A percentile compares a stretch with the other conserved stretches of the same genome.
Evolutionary conservation across 2,113 vertebrate species (phyloP).

Genomic region (Upupa epops): DNA sequence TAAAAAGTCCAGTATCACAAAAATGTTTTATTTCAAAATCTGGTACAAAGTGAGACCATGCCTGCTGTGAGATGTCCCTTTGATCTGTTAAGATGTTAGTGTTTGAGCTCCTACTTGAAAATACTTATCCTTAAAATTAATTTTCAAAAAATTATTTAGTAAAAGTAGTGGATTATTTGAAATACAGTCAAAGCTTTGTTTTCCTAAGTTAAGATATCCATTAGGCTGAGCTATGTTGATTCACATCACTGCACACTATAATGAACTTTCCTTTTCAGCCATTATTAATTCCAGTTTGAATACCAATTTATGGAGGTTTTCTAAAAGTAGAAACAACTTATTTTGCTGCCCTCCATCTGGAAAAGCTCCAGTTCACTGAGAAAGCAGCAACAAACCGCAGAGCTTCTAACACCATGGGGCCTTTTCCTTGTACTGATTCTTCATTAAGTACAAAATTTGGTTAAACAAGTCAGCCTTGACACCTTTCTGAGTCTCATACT

Average conservation of each 20-base stretch:
- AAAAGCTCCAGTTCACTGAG: not conserved
- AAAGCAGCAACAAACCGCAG: not conserved
- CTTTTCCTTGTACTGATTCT: not conserved
- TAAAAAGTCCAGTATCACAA: not conserved
- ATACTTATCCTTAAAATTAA: not conserved
- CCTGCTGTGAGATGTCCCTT: not conserved
- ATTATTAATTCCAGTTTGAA: slow-evolving; percentile 19
- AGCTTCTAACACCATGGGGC: not conserved
- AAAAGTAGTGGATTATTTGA: slow-evolving; percentile 13
- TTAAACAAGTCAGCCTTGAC: not conserved
- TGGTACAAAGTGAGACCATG: not conserved
- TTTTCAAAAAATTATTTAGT: not conserved
- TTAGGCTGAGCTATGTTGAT: slow-evolving; percentile 24
- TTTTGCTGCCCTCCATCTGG: not conserved
- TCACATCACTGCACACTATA: not conserved
- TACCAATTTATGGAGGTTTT: slow-evolving; percentile 15
- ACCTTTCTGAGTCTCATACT: not conserved
- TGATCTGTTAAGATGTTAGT: not conserved
- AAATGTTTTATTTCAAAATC: not conserved
- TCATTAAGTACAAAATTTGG: not conserved
- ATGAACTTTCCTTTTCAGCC: slow-evolving; percentile 10
- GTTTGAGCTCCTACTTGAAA: slow-evolving; percentile 2
- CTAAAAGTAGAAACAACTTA: slow-evolving; percentile 32
- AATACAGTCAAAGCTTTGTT: slow-evolving; percentile 37
- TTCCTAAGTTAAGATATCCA: not conserved